Evolutionary conservation across 2,797 vertebrate species (phyloP), one percentile per base, ranked within the genome.

Genomic region (Amphiprion clarkii): DNA sequence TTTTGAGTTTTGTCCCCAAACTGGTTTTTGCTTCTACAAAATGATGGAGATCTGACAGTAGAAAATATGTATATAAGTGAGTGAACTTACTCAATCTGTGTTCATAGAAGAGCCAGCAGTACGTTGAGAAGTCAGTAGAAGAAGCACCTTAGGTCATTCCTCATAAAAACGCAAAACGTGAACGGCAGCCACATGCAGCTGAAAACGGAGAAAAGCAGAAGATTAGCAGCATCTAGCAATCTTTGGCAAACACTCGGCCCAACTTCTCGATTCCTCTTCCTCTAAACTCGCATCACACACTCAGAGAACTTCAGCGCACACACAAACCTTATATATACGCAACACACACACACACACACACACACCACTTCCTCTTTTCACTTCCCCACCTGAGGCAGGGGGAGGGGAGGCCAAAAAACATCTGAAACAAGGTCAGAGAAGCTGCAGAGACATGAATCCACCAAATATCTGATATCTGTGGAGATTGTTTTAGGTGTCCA

Each of bases 81-180:
- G 23, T 42, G 5, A 71, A 92, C 92, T 94, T 65, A 93, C 92
- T 93, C 79, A 91, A 63, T 87, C 55, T 83, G 88, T 71, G 86
- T 87, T 87, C 87, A 91, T 90, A 90, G 89, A 88, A 87, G 87
- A 86, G 86, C 75, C 69, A 87, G 79, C 82, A 83, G 87, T 11
- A 81, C 0, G 73, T 88, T 91, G 49, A 90, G 85, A 75, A 86
- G 78, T 42, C 79, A 76, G 85, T 80, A 83, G 86, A 88, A 90
- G 78, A 82, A 88, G 82, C 80, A 76, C 59, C 76, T 73, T 42
- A 78, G 76, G 31, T 92, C 89, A 86, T 76, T 89, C 81, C 82
- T 82, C 80, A 87, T 67, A 74, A 81, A 92, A 82, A 76, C 23
- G 48, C 88, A 89, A 66, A 84, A 85, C 0, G 44, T 66, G 64